These are phyloP conservation scores for Rhamphomyia laevipes DNA, from an alignment of 2,888 invertebrate genomes.

Conservation along the genomic window DNA sequence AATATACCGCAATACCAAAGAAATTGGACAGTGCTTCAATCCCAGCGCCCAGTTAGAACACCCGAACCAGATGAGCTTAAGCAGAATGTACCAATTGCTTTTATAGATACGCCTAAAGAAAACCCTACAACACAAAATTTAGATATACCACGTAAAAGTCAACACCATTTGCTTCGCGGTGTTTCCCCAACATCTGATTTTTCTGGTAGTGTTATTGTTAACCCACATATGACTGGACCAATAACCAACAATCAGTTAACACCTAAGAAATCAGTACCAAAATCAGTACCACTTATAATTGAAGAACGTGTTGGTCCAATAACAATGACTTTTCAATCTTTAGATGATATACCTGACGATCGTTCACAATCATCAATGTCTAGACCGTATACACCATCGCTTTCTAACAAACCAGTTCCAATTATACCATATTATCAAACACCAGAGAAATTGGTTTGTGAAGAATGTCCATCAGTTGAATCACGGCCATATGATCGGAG, in stretches of 20 bases:
- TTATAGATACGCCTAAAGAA: constrained; percentile 24
- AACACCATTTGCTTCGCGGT: neutral
- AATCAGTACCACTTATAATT: constrained; percentile 27
- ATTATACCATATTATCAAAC: constrained; percentile 65
- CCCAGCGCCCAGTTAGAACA: constrained; percentile 45
- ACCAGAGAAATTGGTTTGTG: constrained; percentile 54
- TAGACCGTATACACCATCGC: constrained; percentile 55
- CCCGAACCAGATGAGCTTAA: constrained; percentile 44
- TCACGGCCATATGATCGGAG: constrained; percentile 49
- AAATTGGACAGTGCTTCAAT: constrained; percentile 46
- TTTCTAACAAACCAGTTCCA: constrained; percentile 58
- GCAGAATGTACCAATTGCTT: constrained; percentile 38
- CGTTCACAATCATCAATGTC: constrained; percentile 27
- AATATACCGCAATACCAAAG: constrained; percentile 53
- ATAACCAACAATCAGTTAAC: constrained; percentile 13
- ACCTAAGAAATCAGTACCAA: constrained; percentile 17
- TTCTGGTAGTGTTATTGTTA: constrained; percentile 10
- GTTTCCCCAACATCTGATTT: constrained; percentile 7
- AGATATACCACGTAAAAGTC: constrained; percentile 6
- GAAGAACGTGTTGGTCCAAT: constrained; percentile 44
- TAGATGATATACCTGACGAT: constrained; percentile 40
- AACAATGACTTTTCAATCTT: constrained; percentile 53
- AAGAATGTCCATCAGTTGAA: constrained; percentile 48
- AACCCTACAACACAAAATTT: constrained; percentile 19
- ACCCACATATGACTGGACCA: constrained; percentile 14